phyloP scores from a whole-genome alignment of 2,888 invertebrate genomes.

The Cephonodes hylas region DNA sequence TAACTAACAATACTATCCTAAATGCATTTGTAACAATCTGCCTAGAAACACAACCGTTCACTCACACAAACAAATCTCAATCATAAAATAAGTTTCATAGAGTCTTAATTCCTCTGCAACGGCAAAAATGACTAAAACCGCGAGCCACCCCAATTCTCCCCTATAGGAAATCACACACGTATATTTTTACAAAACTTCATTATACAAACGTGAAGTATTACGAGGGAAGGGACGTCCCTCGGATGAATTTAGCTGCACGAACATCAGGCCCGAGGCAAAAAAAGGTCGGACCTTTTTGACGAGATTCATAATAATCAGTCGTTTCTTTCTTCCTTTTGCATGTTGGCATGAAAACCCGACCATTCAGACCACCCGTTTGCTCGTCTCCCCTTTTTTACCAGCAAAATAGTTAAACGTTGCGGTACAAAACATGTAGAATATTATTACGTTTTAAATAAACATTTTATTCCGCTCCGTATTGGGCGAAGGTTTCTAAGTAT shows the following conservation, averaged over 20 bases:
- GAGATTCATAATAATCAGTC: constrained; percentile 40
- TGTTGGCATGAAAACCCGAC: constrained; percentile 16
- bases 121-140: not conserved
- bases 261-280: constrained; percentile 19
- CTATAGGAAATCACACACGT: constrained; percentile 5
- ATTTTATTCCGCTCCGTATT: not conserved
- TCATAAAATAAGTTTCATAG: too few relatives aligned
- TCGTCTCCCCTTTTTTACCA: not conserved
- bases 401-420: not conserved
- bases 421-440: constrained; percentile 2
- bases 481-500: not conserved
- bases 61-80: too few relatives aligned
- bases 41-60: too few relatives aligned
- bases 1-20: too few relatives aligned
- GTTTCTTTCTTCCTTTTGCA: constrained; percentile 34
- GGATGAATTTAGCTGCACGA: constrained; percentile 15
- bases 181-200: constrained; percentile 13
- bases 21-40: too few relatives aligned
- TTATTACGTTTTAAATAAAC: constrained; percentile 7
- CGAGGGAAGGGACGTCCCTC: not conserved
- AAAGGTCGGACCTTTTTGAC: constrained; percentile 38
- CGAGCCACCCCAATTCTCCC: not conserved
- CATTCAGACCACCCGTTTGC: constrained; percentile 6
- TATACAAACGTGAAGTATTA: constrained; percentile 14
- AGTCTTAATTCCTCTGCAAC: too few relatives aligned